These are phyloP conservation scores for Agrochola circellaris DNA, from an alignment of 2,888 invertebrate genomes.

Conservation along the genomic window DNA sequence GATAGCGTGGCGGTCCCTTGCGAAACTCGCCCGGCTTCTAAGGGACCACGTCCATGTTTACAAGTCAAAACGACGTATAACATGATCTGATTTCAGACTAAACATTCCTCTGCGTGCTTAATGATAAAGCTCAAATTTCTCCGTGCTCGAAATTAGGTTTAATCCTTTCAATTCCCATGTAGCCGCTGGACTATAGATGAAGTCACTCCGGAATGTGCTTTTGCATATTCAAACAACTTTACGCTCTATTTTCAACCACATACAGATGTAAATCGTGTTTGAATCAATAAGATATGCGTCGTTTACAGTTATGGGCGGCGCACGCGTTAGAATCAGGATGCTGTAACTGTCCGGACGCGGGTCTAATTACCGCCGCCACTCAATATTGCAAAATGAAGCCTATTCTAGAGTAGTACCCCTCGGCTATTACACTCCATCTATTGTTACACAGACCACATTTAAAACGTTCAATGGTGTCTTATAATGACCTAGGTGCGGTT, in stretches of 20 bases:
- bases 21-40: conserved; percentile 86
- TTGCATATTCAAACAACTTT: conserved; percentile 58
- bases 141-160: conserved; percentile 63
- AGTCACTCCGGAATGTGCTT: conserved; percentile 69
- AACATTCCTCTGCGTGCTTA: background rate
- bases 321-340: conserved; percentile 88
- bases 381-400: conserved; percentile 88
- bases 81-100: conserved; percentile 12
- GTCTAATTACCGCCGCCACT: conserved; percentile 88
- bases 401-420: conserved; percentile 83
- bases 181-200: conserved; percentile 69
- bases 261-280: conserved; percentile 49
- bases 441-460: conserved; percentile 85
- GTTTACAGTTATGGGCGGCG: conserved; percentile 58
- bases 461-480: conserved; percentile 79
- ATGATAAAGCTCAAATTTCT: conserved; percentile 45
- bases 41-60: conserved; percentile 80
- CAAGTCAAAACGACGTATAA: conserved; percentile 46
- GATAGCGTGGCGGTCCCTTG: conserved; percentile 87
- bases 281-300: conserved; percentile 47
- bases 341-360: conserved; percentile 87
- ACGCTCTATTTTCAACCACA: conserved; percentile 44
- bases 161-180: conserved; percentile 63
- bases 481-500: conserved; percentile 83
- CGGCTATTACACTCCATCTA: conserved; percentile 82